Conservation (phyloP, 2,113 vertebrate species). For the Semnornis frantzii region DNA sequence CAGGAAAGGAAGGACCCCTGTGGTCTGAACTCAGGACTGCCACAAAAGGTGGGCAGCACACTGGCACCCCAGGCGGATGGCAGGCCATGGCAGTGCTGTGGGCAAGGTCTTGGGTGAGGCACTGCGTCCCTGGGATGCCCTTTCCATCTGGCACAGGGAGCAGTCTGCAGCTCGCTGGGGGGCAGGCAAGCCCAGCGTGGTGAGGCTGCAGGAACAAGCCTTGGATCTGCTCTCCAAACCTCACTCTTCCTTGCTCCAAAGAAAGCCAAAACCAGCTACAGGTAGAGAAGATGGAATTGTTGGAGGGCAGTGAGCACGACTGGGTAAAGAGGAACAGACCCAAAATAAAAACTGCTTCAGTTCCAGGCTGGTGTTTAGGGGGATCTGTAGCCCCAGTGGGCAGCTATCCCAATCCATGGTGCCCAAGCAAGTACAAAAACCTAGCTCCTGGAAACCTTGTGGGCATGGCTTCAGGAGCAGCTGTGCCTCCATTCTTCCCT, state of each 20-base stretch:
- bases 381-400: not conserved
- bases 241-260: not conserved
- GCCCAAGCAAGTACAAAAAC: not conserved
- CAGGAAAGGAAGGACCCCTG: not conserved
- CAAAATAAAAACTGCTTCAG: not conserved
- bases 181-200: not conserved
- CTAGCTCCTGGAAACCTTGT: not conserved
- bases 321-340: not conserved
- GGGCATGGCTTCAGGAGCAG: not conserved
- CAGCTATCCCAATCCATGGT: not conserved
- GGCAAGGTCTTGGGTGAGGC: not conserved
- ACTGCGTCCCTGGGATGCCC: not conserved
- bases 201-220: not conserved
- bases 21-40: not conserved
- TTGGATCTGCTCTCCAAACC: not conserved
- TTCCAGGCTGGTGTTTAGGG: not conserved
- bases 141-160: not conserved
- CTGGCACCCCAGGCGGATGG: not conserved
- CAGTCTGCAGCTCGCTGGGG: not conserved
- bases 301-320: not conserved
- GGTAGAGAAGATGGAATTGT: not conserved
- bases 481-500: not conserved
- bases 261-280: not conserved
- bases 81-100: slow-evolving; percentile 21
- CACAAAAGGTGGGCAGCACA: not conserved